Base-by-base conservation (phyloP, 2,888 invertebrate genomes). In the Dicyrtoma fusca region DNA sequence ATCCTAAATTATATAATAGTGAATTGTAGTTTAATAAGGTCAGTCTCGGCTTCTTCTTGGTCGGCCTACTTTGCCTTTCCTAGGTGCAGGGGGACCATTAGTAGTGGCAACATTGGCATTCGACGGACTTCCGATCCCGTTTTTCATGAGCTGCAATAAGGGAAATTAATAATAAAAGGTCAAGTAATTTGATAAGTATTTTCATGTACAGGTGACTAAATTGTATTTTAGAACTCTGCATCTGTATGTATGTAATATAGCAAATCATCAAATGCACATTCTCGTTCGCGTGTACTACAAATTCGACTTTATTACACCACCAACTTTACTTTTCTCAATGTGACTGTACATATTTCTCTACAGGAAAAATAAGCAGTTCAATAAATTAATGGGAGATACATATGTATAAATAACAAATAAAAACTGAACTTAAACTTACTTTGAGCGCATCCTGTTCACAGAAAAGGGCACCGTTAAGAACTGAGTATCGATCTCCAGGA, bases 401-500 rank as follows among this genome's bases (percentile, higher is more conserved):
- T n/a, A n/a, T n/a, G n/a, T n/a, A n/a, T n/a, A n/a, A n/a, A n/a
- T n/a, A n/a, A n/a, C n/a, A n/a, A n/a, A n/a, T n/a, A n/a, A n/a
- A n/a, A n/a, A n/a, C n/a, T n/a, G n/a, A n/a, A n/a, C n/a, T n/a
- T n/a, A n/a, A 62, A 26, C 59, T 76, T 75, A 95, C 87, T 86
- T 95, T 95, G 86, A 94, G 92, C 91, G 94, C 95, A 87, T 96
- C 95, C 85, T 94, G 92, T 86, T 96, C 96, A 87, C 96, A 96
- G 79, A 95, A 91, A 83, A 95, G 88, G 83, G 90, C 91, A 79
- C 95, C 95, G 83, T 92, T 91, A 82, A 95, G 87, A 88, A 95
- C 89, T 86, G 94, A 92, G 87, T 93, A 95, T 87, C 93, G 90
- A 88, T 96, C 95, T 82, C 96, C 96, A 82, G 93, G 90, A 85